Evolutionary conservation across 1,140 invertebrate genomes (phyloP), one percentile per base, ranked within the genome.

Genomic region (Dryas iulia): DNA sequence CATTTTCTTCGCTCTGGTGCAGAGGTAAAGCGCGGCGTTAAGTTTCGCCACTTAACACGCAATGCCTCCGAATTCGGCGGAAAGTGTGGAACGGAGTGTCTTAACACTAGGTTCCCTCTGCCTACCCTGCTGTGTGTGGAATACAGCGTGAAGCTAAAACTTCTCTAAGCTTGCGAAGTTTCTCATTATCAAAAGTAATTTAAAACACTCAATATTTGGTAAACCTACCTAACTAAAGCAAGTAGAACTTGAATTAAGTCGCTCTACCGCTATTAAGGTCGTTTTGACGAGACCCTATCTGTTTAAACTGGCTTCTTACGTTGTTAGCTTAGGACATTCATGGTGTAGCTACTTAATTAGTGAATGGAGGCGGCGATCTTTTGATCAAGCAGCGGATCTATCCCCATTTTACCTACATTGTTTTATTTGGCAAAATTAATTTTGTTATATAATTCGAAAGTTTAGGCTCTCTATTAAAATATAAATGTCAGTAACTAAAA

Each of bases 311-410:
- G 39, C 39, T 47, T 47, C 39, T 47, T 47, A 47, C 39, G 14
- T 47, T 47, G 39, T 47, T 47, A 47, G 39, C 18, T 47, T 47
- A 47, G 39, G 39, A 47, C 18, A 47, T 47, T 47, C 39, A 47
- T 21, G 39, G 39, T 18, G 39, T 47, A 47, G 35, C 35, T 47
- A 18, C 35, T 47, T 47, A 47, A 47, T 47, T 47, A 47, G 14
- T 8, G 35, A 47, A 47, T 14, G 35, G 35, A 47, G 35, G 35
- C 14, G 35, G 39, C 18, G 39, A 47, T 18, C 14, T 47, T 47
- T 21, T 47, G 39, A 47, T 47, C 14, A 14, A 31, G 8, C 30
- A 47, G 39, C 18, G 14, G 14, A 18, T 47, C 39, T 18, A 21
- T 47, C 8, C 39, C n/a, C 18, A 14, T 21, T 47, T 47, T 47